These are phyloP conservation scores for Rhopalosiphum padi DNA, from an alignment of 1,140 invertebrate species.

Conservation along the genomic window DNA sequence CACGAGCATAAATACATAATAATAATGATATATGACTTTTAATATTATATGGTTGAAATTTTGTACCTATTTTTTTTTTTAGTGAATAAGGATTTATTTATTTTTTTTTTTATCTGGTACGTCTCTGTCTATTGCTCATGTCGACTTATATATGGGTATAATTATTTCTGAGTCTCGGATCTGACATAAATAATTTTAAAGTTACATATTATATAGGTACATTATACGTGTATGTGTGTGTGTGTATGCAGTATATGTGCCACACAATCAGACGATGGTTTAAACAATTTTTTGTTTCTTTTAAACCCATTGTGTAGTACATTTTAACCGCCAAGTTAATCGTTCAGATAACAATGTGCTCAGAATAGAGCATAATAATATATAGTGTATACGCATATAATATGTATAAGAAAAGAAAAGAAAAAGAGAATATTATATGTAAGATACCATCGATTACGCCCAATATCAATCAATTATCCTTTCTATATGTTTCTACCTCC, in stretches of 20 bases:
- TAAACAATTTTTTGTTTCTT: conserved; percentile 47
- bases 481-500: conserved; percentile 38
- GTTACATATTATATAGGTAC: neutral
- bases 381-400: conserved; percentile 5
- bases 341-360: conserved; percentile 45
- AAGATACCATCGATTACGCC: conserved; percentile 56
- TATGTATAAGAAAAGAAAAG: conserved; percentile 2
- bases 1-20: neutral
- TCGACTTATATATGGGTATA: conserved; percentile 27
- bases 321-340: conserved; percentile 42
- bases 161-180: conserved; percentile 1
- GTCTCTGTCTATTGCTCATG: neutral
- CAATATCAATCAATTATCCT: conserved; percentile 57
- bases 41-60: neutral
- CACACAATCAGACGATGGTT: conserved; percentile 28
- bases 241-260: neutral
- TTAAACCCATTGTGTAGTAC: conserved; percentile 22
- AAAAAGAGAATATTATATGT: conserved; percentile 39
- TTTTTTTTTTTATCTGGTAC: neutral
- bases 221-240: too few species aligned
- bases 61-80: neutral
- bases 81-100: neutral
- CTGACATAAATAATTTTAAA: conserved; percentile 37
- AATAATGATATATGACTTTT: conserved; percentile 19
- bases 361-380: neutral